These are phyloP conservation scores for Caenorhabditis angaria DNA, from an alignment of 2,888 invertebrate species.

Conservation along the genomic window DNA sequence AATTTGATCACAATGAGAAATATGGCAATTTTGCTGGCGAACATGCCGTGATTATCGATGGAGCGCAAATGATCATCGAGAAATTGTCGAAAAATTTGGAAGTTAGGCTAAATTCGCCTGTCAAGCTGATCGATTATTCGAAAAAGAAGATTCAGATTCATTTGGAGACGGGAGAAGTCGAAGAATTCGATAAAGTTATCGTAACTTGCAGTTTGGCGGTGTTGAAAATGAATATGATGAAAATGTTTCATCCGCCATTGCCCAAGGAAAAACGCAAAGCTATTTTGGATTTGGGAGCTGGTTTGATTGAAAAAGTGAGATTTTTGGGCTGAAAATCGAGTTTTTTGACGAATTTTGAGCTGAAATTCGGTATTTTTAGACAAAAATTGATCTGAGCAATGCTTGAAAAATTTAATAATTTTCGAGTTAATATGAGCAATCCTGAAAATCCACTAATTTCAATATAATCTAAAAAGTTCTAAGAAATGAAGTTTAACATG, in stretches of 20 bases:
- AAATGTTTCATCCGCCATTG: slow-evolving; percentile 74
- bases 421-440: too few relatives aligned
- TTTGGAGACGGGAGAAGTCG: slow-evolving; percentile 11
- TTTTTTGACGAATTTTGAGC: not conserved
- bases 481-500: too few relatives aligned
- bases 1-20: slow-evolving; percentile 76
- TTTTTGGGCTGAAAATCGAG: slow-evolving; percentile 4
- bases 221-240: slow-evolving; percentile 71
- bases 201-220: slow-evolving; percentile 74
- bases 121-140: slow-evolving; percentile 41
- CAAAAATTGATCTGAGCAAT: too few relatives aligned
- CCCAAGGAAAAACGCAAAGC: slow-evolving; percentile 73
- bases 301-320: slow-evolving; percentile 74
- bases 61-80: slow-evolving; percentile 69
- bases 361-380: not conserved
- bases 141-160: not conserved
- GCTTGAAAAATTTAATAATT: too few relatives aligned
- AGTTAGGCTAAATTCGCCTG: slow-evolving; percentile 71
- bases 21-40: slow-evolving; percentile 75
- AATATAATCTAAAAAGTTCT: too few relatives aligned
- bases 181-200: slow-evolving; percentile 72
- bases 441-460: too few relatives aligned
- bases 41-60: slow-evolving; percentile 73
- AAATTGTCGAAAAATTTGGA: slow-evolving; percentile 73
- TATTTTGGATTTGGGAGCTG: slow-evolving; percentile 73